Conservation (phyloP, 2,888 invertebrate genomes). For the Protonemura montana region DNA sequence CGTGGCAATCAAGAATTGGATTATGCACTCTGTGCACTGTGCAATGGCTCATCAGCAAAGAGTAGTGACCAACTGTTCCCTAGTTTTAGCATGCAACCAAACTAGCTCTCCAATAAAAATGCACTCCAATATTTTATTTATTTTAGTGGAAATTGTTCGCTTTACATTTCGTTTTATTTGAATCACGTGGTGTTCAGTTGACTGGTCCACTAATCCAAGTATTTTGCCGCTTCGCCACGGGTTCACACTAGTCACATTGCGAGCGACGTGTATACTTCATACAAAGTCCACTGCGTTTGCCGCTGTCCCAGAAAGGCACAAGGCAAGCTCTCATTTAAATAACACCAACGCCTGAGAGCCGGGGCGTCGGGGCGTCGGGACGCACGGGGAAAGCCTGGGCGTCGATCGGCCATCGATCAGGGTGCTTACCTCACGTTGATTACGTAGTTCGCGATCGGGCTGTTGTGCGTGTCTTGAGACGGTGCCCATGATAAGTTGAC, state of each 20-base stretch:
- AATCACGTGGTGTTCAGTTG: not conserved
- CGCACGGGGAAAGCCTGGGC: too few species aligned
- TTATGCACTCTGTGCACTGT: not conserved
- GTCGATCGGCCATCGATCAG: too few species aligned
- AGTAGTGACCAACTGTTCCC: not conserved
- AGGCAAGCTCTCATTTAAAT: too few species aligned
- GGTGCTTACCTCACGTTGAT: conserved; percentile 74
- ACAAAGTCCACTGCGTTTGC: too few species aligned
- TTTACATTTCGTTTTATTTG: not conserved
- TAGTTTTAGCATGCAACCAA: not conserved
- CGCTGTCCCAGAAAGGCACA: too few species aligned
- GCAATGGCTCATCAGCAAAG: not conserved
- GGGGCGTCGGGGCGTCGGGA: too few species aligned
- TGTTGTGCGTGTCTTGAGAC: conserved; percentile 73
- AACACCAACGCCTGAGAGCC: too few species aligned
- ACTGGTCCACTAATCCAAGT: not conserved
- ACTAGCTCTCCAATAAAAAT: not conserved
- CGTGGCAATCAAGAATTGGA: conserved; percentile 12
- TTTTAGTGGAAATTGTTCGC: not conserved
- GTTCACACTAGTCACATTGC: too few species aligned
- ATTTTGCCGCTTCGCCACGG: not conserved
- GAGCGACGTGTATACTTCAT: too few species aligned
- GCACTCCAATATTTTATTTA: not conserved
- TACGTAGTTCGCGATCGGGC: conserved; percentile 74
- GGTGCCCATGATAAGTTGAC: conserved; percentile 80